Evolutionary conservation across 2,797 vertebrate genomes (phyloP), one percentile per base, ranked within the genome.

Genomic region (Macroramphosus scolopax): DNA sequence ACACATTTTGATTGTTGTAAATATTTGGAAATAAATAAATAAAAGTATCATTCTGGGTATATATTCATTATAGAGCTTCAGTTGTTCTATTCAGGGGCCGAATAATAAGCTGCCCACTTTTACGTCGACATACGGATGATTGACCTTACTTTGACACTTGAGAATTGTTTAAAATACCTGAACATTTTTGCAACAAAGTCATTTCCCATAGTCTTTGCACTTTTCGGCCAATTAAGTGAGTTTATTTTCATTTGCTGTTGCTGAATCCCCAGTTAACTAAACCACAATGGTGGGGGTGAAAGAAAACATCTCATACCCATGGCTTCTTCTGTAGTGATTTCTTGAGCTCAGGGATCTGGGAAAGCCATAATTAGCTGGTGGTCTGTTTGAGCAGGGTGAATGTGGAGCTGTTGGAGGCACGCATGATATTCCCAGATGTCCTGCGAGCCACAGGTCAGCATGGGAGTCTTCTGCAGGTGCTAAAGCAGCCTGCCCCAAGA

Each of bases 401-500:
- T 90, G 91, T 91, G 89, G 90, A 91, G 88, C 88, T 80, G 91
- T 87, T 88, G 88, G 92, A 91, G 91, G 65, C 92, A 92, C 89
- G 89, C 87, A 89, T 87, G 92, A 93, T 94, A 95, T 95, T 94
- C 92, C 92, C 95, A 96, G 93, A 95, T 96, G 94, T 90, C 90
- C 87, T 91, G 89, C 77, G 85, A 93, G 84, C 78, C 83, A 86
- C 87, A 91, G 92, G 93, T 94, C 92, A 92, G 58, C 36, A 79
- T 79, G 79, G 82, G 87, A 90, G 91, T 72, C 48, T 56, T 48
- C 89, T 92, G 90, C 92, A 89, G 90, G 75, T 87, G 89, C 90
- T 88, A 72, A 89, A 89, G 86, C 86, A 88, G 50, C 53, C n/a
- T 39, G 59, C 36, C 24, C 30, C 25, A 41, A 54, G 34, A 65